These are phyloP conservation scores for Atrichornis clamosus DNA, from an alignment of 2,113 vertebrate genomes.

Conservation along the genomic window DNA sequence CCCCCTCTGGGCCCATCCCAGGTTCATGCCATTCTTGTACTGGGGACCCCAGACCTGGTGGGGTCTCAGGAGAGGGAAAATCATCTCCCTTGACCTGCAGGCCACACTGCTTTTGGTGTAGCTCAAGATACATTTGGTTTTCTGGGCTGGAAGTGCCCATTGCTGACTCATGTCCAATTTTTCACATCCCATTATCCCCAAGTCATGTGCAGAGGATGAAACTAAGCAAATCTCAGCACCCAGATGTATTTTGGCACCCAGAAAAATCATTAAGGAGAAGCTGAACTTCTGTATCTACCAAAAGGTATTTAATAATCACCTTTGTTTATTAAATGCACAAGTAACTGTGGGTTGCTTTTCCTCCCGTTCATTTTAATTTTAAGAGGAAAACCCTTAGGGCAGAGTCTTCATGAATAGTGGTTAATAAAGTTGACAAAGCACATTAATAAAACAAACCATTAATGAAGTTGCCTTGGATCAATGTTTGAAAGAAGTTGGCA, in stretches of 20 bases:
- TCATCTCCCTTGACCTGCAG: neutral
- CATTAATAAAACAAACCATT: neutral
- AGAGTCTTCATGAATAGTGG: neutral
- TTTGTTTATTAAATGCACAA: neutral
- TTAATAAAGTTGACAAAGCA: conserved; percentile 5
- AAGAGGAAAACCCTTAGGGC: neutral
- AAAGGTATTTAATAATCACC: neutral
- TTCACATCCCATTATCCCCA: neutral
- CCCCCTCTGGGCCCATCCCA: fast-evolving
- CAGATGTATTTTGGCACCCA: neutral
- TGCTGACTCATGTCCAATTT: neutral
- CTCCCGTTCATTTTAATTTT: neutral
- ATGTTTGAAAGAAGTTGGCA: neutral
- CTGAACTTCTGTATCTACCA: neutral
- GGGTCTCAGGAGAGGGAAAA: neutral
- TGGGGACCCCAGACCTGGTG: neutral
- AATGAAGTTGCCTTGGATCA: neutral
- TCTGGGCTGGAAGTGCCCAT: neutral
- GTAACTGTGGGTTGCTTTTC: neutral
- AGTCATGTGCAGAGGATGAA: neutral
- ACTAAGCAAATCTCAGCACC: neutral
- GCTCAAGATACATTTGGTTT: neutral
- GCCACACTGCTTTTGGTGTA: neutral
- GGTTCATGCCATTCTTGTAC: neutral
- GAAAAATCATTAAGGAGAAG: neutral